Base-by-base conservation (phyloP, 2,888 invertebrate genomes). In the Athalia cordata region DNA sequence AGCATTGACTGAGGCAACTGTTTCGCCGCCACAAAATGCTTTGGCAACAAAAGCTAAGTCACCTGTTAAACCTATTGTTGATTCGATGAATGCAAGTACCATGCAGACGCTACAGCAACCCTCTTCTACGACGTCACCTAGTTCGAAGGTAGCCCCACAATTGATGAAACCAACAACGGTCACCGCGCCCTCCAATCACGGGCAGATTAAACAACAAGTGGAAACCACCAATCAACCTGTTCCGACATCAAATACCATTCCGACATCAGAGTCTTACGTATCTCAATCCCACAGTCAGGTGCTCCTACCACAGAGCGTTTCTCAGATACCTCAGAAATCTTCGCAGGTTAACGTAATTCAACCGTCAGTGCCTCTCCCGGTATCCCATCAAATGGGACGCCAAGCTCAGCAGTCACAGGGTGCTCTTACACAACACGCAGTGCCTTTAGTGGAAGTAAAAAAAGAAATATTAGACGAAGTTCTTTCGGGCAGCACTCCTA, bases 391-490 rank as follows among this genome's bases (percentile, higher is more conserved):
- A 86, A 86, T 85, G 86, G 91, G 81, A 88, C 91, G 78, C 89
- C 91, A 82, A 90, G 90, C 84, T 87, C 92, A 86, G 91, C 84
- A 85, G 84, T 86, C 86, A 84, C 89, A 86, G 85, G 86, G 87
- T 85, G 85, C 86, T 84, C 85, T 84, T 81, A 83, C 85, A 84
- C 88, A 87, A 86, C 86, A 85, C 78, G 62, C 77, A 82, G 89
- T 93, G 82, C 93, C 93, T 78, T 90, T 93, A 88, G 93, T 93
- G 81, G 94, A 95, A 88, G 93, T 95, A 8, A 95, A 95, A 86
- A 95, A 94, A 85, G 95, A 95, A 89, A 89, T 94, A 70, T 90
- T 95, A 11, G 95, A 95, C 84, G 95, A 95, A 86, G 93, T 88
- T 81, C 84, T 89, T 78, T 85, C 87, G 78, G 81, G 86, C 79